phyloP scores from a whole-genome alignment of 1,140 invertebrate species.

The Oscheius sp. region DNA sequence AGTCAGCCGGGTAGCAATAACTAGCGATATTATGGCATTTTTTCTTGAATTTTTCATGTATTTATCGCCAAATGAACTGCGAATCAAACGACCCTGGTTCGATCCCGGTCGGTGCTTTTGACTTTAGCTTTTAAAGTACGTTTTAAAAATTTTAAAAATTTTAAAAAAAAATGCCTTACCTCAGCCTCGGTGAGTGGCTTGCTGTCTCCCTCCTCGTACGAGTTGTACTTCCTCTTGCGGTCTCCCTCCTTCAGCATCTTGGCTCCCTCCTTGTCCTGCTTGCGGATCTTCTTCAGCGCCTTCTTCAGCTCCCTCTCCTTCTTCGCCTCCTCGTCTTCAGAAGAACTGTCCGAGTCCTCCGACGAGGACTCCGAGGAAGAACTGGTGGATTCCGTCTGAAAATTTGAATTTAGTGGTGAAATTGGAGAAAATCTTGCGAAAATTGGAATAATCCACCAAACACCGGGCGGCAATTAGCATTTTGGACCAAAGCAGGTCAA shows the following conservation, averaged over 20 bases:
- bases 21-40: too few species aligned
- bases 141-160: too few species aligned
- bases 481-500: too few species aligned
- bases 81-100: too few species aligned
- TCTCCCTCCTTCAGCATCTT: constrained; percentile 32
- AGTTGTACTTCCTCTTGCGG: constrained; percentile 33
- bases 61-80: too few species aligned
- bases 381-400: neutral
- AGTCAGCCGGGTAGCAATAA: too few species aligned
- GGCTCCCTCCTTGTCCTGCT: constrained; percentile 14
- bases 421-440: neutral
- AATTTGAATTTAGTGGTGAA: neutral
- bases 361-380: neutral
- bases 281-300: constrained; percentile 33
- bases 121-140: too few species aligned
- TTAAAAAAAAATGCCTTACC: neutral
- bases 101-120: too few species aligned
- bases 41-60: too few species aligned
- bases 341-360: constrained; percentile 8
- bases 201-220: constrained; percentile 20
- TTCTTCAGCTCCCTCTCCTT: constrained; percentile 34
- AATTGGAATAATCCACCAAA: neutral
- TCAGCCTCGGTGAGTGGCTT: constrained; percentile 35
- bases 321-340: constrained; percentile 10
- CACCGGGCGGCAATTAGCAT: too few species aligned